Conservation (phyloP, 2,797 vertebrate genomes). For the Sebastes kiyomatsui region DNA sequence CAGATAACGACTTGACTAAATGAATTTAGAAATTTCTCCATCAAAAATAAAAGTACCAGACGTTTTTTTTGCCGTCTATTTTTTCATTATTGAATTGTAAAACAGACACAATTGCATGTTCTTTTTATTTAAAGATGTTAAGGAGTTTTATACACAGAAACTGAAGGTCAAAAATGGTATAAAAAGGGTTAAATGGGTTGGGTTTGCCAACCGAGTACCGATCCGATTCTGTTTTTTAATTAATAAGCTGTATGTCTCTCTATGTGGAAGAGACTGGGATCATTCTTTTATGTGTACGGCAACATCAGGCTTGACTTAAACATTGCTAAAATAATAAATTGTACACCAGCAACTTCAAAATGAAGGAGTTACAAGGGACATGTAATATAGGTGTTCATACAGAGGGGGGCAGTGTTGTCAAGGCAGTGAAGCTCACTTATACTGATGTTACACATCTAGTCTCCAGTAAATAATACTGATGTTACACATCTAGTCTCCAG, state of each 20-base stretch:
- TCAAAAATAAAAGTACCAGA: background rate
- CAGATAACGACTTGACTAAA: background rate
- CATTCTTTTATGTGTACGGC: too few species aligned
- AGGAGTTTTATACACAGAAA: background rate
- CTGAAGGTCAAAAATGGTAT: background rate
- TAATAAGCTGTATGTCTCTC: too few species aligned
- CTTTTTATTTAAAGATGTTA: background rate
- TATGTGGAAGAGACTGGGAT: too few species aligned
- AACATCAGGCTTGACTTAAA: too few species aligned
- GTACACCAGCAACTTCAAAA: too few species aligned
- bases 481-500: accelerated
- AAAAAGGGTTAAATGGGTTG: background rate
- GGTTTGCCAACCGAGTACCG: too few species aligned
- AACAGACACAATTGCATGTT: background rate
- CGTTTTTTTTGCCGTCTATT: background rate
- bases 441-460: background rate
- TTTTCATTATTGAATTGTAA: background rate
- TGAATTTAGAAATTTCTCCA: background rate
- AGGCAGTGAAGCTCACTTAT: background rate
- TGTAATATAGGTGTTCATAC: constrained; percentile 43
- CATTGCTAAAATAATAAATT: too few species aligned
- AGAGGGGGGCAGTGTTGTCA: constrained; percentile 66
- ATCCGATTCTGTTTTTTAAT: too few species aligned
- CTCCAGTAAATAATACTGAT: background rate
- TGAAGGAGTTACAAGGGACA: background rate